A percentile compares a stretch with the other conserved stretches of the same genome.
Conservation (phyloP, 1,140 invertebrate species). For the Mizuhopecten yessoensis region DNA sequence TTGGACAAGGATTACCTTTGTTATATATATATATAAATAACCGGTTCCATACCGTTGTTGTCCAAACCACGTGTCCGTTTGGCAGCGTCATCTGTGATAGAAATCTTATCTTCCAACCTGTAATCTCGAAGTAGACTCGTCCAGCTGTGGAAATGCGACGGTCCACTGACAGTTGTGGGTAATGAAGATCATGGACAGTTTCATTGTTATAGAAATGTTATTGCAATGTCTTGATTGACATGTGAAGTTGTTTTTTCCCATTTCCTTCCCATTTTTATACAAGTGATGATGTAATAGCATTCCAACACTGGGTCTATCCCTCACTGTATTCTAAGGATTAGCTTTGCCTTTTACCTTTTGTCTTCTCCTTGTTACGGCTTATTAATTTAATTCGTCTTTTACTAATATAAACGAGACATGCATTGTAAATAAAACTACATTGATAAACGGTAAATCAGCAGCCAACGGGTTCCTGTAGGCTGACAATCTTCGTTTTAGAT, state of each 20-base stretch:
- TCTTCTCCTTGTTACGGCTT: background rate
- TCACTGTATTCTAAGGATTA: background rate
- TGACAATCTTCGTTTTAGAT: no score
- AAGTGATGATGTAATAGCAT: background rate
- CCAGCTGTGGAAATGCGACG: background rate
- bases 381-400: no score
- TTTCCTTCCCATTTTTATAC: background rate
- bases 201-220: background rate
- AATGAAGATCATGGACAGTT: background rate
- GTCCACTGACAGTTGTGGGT: background rate
- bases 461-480: no score
- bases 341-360: background rate
- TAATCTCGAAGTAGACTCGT: background rate
- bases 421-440: no score
- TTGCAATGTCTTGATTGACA: background rate
- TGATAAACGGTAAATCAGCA: no score
- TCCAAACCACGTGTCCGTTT: constrained; percentile 15
- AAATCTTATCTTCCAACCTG: background rate
- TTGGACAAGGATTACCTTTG: background rate
- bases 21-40: background rate
- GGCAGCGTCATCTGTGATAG: constrained; percentile 36
- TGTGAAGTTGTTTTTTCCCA: background rate
- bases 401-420: no score
- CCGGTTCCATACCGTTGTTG: background rate
- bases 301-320: background rate